Evolutionary conservation across 2,113 vertebrate species (phyloP).

Genomic region (Pterocles gutturalis): DNA sequence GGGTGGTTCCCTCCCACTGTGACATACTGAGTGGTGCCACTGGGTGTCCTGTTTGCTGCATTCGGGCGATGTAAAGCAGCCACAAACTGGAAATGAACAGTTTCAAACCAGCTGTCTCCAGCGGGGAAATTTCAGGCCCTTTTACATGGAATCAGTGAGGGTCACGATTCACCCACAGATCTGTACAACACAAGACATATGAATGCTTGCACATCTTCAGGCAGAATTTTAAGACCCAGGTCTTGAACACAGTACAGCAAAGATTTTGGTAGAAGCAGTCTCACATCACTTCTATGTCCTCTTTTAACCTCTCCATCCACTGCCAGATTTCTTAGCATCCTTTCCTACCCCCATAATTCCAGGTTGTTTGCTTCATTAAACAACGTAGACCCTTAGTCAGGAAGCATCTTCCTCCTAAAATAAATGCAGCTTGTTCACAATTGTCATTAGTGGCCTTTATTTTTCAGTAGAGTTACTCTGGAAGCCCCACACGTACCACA

Average conservation of each 20-base stretch:
- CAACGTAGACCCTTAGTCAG: not conserved
- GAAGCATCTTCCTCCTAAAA: not conserved
- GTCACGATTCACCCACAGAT: not conserved
- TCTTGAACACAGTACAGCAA: not conserved
- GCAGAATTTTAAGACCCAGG: not conserved
- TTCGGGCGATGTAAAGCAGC: fast-evolving
- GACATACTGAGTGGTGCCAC: not conserved
- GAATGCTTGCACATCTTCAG: not conserved
- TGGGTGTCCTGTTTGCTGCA: not conserved
- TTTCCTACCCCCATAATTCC: not conserved
- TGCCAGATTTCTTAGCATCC: not conserved
- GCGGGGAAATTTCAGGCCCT: not conserved
- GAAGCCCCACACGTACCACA: not conserved
- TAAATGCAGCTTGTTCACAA: not conserved
- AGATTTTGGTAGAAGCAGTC: not conserved
- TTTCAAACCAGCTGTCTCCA: not conserved
- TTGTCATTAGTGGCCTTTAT: not conserved
- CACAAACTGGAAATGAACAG: not conserved
- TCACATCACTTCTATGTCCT: not conserved
- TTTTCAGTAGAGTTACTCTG: not conserved
- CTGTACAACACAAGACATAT: fast-evolving
- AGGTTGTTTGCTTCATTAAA: not conserved
- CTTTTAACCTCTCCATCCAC: not conserved
- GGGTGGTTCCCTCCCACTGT: fast-evolving
- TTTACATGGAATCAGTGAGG: not conserved